Conservation (phyloP, 2,888 invertebrate species). For the Bellardia bayeri region DNA sequence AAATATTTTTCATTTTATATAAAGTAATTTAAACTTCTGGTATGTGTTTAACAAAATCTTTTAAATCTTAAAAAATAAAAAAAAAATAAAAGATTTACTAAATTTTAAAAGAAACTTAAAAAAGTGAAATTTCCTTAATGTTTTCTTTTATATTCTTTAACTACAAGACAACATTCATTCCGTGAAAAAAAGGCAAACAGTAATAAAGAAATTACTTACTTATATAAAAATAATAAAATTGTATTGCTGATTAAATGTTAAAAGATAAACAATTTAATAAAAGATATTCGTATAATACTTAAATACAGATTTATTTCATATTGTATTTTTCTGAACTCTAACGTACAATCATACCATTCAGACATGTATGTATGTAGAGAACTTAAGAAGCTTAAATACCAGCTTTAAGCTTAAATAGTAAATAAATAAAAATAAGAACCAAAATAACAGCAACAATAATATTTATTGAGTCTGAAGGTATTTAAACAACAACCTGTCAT, state of each 20-base stretch:
- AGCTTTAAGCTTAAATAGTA: slow-evolving; percentile 5
- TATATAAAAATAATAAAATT: slow-evolving; percentile 25
- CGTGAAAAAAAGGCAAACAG: background rate
- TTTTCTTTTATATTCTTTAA: background rate
- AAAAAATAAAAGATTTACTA: background rate
- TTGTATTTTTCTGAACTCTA: background rate
- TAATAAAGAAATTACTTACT: background rate
- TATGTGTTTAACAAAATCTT: background rate
- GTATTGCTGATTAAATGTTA: slow-evolving; percentile 36
- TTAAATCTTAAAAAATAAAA: background rate
- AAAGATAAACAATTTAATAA: background rate
- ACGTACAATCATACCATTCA: background rate
- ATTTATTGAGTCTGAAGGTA: slow-evolving; percentile 27
- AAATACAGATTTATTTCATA: slow-evolving; percentile 3
- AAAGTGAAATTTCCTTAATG: slow-evolving; percentile 49
- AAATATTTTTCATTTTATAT: background rate
- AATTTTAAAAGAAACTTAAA: too few relatives aligned
- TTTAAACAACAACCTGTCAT: slow-evolving; percentile 50
- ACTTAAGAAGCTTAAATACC: slow-evolving; percentile 25
- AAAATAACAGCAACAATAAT: background rate
- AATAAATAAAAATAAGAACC: background rate
- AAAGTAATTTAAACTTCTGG: background rate
- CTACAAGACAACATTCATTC: background rate
- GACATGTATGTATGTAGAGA: background rate
- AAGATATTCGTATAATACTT: background rate